These are phyloP conservation scores for Rugalucina vietnamica DNA, from an alignment of 2,888 invertebrate species.

Conservation along the genomic window DNA sequence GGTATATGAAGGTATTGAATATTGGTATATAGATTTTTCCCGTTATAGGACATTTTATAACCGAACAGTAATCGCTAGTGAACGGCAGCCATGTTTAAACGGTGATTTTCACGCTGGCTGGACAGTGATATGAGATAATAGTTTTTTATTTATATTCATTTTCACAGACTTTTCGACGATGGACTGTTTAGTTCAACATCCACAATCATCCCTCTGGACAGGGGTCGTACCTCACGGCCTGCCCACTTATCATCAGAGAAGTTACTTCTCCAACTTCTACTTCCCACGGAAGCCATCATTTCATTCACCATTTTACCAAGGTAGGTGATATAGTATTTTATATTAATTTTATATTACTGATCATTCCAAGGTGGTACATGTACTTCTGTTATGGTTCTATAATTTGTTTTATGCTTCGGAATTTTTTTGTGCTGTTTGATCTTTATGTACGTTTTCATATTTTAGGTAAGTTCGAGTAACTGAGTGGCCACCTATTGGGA, in stretches of 20 bases:
- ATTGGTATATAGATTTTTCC: constrained; percentile 29
- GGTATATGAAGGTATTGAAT: constrained; percentile 63
- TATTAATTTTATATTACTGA: too few relatives aligned
- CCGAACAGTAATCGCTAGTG: constrained; percentile 47
- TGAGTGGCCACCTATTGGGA: too few relatives aligned
- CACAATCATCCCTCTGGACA: constrained; percentile 70
- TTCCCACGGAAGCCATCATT: constrained; percentile 67
- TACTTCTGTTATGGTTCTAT: neutral
- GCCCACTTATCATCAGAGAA: constrained; percentile 63
- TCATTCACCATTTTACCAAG: constrained; percentile 65
- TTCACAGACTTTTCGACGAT: constrained; percentile 57
- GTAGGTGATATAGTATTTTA: constrained; percentile 60
- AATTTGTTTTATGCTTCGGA: neutral
- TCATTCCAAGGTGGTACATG: too few relatives aligned
- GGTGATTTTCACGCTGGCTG: constrained; percentile 61
- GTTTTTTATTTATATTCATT: constrained; percentile 24
- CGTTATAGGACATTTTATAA: constrained; percentile 56
- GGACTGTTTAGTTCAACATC: constrained; percentile 72
- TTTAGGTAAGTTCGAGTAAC: too few relatives aligned
- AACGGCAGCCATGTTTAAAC: constrained; percentile 60
- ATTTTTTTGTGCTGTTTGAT: too few relatives aligned
- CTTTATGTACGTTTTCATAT: too few relatives aligned
- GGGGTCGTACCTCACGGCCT: constrained; percentile 70
- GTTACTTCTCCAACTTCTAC: constrained; percentile 69
- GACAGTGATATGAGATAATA: constrained; percentile 52